phyloP scores from a whole-genome alignment of 2,888 invertebrate species.

The Tetramorium bicarinatum region DNA sequence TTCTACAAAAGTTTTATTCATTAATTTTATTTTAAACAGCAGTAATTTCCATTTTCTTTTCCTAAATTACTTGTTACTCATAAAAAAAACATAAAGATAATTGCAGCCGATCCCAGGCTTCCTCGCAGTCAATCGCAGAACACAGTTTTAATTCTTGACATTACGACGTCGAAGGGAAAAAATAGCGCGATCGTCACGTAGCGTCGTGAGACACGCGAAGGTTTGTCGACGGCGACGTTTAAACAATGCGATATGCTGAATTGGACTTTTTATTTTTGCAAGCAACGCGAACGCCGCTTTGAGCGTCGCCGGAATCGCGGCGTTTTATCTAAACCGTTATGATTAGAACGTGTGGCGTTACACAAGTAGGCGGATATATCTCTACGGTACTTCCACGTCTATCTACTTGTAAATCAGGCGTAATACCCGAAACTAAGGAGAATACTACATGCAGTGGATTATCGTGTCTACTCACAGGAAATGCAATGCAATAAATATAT shows the following conservation, averaged over 20 bases:
- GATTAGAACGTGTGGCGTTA: constrained; percentile 62
- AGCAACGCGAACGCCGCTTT: constrained; percentile 63
- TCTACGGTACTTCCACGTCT: constrained; percentile 65
- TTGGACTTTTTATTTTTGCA: constrained; percentile 56
- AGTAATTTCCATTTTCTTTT: not conserved
- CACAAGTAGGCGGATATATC: constrained; percentile 61
- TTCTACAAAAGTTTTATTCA: not conserved
- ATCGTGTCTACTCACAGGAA: constrained; percentile 75
- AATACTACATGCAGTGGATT: constrained; percentile 74
- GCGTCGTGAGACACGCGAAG: constrained; percentile 44
- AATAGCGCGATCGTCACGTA: constrained; percentile 40
- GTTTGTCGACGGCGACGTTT: constrained; percentile 52
- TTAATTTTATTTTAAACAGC: not conserved
- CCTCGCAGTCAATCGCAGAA: not conserved
- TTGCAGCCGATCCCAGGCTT: not conserved
- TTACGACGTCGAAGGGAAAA: constrained; percentile 23
- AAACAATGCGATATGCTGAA: constrained; percentile 62
- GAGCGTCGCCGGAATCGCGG: constrained; percentile 45
- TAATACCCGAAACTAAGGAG: constrained; percentile 73
- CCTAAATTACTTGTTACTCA: not conserved
- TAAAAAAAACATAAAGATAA: not conserved
- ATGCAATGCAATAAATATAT: constrained; percentile 59
- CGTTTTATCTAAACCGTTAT: constrained; percentile 44
- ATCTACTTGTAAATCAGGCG: constrained; percentile 75
- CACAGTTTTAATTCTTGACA: constrained; percentile 11